Evolutionary conservation across 2,113 vertebrate species (phyloP).

Genomic region (Tinamus guttatus): DNA sequence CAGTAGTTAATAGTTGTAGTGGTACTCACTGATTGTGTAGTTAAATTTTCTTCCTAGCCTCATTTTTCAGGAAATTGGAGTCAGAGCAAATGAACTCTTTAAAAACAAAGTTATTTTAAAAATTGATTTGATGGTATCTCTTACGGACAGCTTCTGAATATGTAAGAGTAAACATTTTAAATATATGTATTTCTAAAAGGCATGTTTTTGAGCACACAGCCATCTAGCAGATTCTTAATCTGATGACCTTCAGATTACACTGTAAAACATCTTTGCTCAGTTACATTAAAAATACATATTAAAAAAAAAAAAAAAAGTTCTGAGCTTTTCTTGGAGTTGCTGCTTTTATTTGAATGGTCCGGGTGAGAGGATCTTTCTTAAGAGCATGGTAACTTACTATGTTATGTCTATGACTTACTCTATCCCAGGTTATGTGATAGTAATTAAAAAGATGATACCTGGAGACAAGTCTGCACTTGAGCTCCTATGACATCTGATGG

Average conservation of each 20-base stretch:
- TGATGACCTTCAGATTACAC: neutral
- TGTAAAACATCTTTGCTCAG: neutral
- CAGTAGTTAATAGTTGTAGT: neutral
- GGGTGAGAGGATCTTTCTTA: neutral
- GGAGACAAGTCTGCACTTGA: neutral
- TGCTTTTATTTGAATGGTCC: neutral
- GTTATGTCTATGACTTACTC: neutral
- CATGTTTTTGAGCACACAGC: neutral
- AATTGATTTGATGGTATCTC: neutral
- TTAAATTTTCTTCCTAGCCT: neutral
- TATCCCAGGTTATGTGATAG: neutral
- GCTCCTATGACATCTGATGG: neutral
- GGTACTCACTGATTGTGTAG: neutral
- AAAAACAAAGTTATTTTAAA: constrained; percentile 22
- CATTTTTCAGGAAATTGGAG: constrained; percentile 5
- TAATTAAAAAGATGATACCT: neutral
- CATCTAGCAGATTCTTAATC: neutral
- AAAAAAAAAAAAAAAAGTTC: neutral
- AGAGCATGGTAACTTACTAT: neutral
- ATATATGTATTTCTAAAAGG: neutral
- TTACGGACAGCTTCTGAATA: neutral
- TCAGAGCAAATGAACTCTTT: constrained; percentile 1
- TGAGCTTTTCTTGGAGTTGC: neutral
- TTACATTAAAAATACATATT: neutral
- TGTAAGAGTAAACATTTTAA: neutral